Conservation (phyloP, 1,140 invertebrate species). For the Leptinotarsa defecta region DNA sequence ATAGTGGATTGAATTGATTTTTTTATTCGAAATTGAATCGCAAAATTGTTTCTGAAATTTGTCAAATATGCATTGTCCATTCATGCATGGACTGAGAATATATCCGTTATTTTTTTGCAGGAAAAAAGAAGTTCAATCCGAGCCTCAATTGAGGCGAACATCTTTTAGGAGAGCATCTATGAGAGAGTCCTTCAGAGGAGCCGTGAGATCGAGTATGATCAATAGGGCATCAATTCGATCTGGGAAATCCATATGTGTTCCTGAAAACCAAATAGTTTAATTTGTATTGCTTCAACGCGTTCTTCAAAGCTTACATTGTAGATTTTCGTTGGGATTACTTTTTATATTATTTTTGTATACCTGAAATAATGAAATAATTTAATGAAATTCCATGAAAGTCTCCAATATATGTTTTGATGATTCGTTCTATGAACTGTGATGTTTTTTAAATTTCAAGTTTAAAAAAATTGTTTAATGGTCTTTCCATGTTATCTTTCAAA, state of each 20-base stretch:
- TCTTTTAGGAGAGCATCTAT: conserved; percentile 59
- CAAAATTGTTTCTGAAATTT: neutral
- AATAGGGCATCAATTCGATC: conserved; percentile 53
- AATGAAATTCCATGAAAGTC: neutral
- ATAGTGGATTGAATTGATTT: no score
- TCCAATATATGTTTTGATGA: neutral
- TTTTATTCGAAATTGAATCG: no score
- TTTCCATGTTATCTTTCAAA: no score
- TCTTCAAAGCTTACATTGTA: no score
- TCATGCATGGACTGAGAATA: neutral
- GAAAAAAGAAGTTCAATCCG: conserved; percentile 50
- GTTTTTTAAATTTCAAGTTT: neutral
- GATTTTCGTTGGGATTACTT: no score
- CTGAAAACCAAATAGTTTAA: conserved; percentile 28
- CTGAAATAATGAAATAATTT: no score
- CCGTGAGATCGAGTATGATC: conserved; percentile 70
- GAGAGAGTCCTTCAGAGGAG: conserved; percentile 66
- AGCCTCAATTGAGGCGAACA: conserved; percentile 49
- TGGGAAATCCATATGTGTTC: conserved; percentile 34
- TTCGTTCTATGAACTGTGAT: neutral
- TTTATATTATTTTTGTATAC: no score
- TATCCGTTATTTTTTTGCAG: conserved; percentile 39
- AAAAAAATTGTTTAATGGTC: no score
- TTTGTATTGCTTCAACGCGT: no score
- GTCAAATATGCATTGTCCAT: no score